These are phyloP conservation scores for Malachius bipustulatus DNA, from an alignment of 2,888 invertebrate genomes.

Conservation along the genomic window DNA sequence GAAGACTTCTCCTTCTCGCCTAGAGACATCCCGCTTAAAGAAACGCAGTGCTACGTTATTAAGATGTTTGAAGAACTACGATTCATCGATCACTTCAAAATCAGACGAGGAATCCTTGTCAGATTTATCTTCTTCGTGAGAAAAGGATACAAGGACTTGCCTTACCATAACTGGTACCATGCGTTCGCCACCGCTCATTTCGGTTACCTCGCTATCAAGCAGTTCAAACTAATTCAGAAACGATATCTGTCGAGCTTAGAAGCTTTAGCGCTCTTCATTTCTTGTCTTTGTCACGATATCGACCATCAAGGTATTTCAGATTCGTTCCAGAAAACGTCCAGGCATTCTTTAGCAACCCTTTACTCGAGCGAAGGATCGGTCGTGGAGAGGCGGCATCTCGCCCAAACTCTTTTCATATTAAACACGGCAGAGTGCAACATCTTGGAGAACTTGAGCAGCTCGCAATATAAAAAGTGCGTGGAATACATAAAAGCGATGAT, in stretches of 20 bases:
- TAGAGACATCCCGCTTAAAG: conserved; percentile 43
- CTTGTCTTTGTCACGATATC: conserved; percentile 72
- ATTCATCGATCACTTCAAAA: conserved; percentile 53
- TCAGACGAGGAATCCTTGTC: conserved; percentile 50
- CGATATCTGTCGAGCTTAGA: conserved; percentile 61
- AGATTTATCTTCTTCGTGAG: conserved; percentile 65
- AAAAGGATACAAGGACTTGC: conserved; percentile 67
- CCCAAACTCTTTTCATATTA: conserved; percentile 73
- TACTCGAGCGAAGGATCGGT: conserved; percentile 81
- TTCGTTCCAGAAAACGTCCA: conserved; percentile 64
- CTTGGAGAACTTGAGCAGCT: conserved; percentile 53
- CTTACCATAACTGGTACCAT: conserved; percentile 83
- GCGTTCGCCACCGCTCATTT: conserved; percentile 77
- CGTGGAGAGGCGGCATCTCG: conserved; percentile 78
- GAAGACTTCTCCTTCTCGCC: conserved; percentile 44
- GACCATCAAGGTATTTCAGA: conserved; percentile 82
- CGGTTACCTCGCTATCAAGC: conserved; percentile 58
- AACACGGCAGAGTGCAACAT: conserved; percentile 76
- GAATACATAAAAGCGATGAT: conserved; percentile 65
- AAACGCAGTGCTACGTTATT: conserved; percentile 49
- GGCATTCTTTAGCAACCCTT: conserved; percentile 62
- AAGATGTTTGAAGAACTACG: conserved; percentile 64
- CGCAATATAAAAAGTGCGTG: conserved; percentile 58
- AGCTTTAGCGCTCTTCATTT: conserved; percentile 60
- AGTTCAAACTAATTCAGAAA: conserved; percentile 47